Evolutionary conservation across 2,797 vertebrate genomes (phyloP), one percentile per base, ranked within the genome.

Genomic region (Bovichtus diacanthus): DNA sequence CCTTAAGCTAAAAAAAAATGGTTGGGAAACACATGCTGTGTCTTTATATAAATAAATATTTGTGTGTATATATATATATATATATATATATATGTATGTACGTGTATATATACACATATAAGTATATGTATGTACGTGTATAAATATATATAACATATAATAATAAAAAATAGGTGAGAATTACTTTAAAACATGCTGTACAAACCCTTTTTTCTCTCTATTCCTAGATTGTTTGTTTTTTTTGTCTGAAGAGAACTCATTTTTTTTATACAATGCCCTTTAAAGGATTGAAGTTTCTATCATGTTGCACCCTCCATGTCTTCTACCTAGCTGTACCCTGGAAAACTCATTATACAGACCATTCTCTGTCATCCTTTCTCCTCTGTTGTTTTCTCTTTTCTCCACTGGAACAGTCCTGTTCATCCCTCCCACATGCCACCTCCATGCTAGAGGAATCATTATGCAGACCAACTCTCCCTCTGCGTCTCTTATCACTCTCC

Each of bases 361-460:
- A 9, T 75, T 85, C 67, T 63, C 74, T 85, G 78, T 83, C 84
- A 88, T 81, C 78, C 77, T 74, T 70, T 63, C 25, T 4, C 80
- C 78, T 82, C 71, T 80, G 70, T 72, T 66, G 46, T 65, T 64
- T 70, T 74, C 72, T 73, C 54, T 85, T 51, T 81, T 82, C 81
- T 86, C 80, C 53, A 44, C 72, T 74, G 76, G 78, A 82, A 82
- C 10, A 60, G 73, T 71, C 51, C 66, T 61, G 69, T 70, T 83
- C 77, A 60, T 84, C 82, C 80, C 81, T 83, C 88, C 88, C 76
- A 86, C 86, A 78, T 76, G 72, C 87, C 86, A 87, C 85, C 88
- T 88, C 89, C 84, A 78, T 82, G 87, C 86, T 81, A 76, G 86
- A 90, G 76, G 74, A 88, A 83, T 93, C 89, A 90, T 93, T 92